phyloP scores from a whole-genome alignment of 37 sponge, comb jelly and placozoan species.

The Crambe crambe region DNA sequence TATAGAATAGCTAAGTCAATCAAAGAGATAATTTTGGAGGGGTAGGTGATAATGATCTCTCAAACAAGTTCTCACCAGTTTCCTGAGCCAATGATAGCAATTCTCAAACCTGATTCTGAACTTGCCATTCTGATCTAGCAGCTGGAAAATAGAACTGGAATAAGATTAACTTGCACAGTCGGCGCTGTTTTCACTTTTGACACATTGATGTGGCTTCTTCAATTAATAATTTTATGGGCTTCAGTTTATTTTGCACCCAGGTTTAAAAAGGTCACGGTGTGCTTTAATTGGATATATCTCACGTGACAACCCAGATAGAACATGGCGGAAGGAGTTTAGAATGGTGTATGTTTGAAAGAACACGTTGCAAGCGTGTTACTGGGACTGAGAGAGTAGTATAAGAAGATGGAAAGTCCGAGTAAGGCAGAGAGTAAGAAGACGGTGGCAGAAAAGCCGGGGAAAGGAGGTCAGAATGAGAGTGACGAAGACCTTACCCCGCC shows the following conservation, averaged over 20 bases:
- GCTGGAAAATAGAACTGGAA: background rate
- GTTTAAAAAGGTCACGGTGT: too few species aligned
- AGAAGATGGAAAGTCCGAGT: constrained; percentile 38
- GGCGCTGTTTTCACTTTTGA: too few species aligned
- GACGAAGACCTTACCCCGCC: constrained; percentile 44
- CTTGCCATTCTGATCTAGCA: background rate
- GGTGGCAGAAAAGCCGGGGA: background rate
- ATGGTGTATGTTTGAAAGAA: background rate
- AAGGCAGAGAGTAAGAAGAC: constrained; percentile 29
- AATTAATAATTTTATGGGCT: too few species aligned
- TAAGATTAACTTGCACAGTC: background rate
- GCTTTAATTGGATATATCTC: constrained; percentile 23
- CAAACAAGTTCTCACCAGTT: constrained; percentile 77
- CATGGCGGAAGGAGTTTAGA: constrained; percentile 37
- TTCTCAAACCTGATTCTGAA: background rate
- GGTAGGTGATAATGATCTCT: too few species aligned
- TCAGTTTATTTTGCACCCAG: too few species aligned
- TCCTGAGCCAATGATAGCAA: constrained; percentile 90
- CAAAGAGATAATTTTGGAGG: background rate
- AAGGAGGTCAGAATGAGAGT: constrained; percentile 16
- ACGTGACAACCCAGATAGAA: constrained; percentile 33
- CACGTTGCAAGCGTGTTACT: background rate
- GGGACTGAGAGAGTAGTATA: background rate
- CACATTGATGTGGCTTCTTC: too few species aligned
- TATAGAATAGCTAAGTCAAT: background rate